These are phyloP conservation scores for Epicauta chinensis DNA, from an alignment of 1,140 invertebrate species.

Conservation along the genomic window DNA sequence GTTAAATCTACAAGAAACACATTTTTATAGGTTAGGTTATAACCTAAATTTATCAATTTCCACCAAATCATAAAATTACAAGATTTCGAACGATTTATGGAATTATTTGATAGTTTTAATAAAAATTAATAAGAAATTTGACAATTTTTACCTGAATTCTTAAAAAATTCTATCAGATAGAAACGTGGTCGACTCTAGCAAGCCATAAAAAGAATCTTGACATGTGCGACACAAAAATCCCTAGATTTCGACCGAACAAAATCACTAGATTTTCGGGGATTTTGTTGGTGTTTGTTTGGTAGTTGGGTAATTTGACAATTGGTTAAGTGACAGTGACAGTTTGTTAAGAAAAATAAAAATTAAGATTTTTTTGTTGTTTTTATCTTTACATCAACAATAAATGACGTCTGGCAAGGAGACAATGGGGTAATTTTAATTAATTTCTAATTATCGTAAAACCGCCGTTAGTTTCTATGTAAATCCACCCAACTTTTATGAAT, in stretches of 20 bases:
- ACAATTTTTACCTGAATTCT: constrained; percentile 2
- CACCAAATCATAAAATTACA: too few relatives aligned
- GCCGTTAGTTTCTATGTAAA: background rate
- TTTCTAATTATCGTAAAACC: constrained; percentile 2
- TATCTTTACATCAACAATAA: constrained; percentile 38
- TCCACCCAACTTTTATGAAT: too few relatives aligned
- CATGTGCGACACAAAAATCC: constrained; percentile 32
- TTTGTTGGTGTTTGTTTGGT: background rate
- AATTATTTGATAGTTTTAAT: too few relatives aligned
- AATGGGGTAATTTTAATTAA: constrained; percentile 47
- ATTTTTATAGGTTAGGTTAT: background rate
- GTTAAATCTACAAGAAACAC: background rate
- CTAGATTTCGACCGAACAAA: constrained; percentile 59
- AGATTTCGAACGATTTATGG: too few relatives aligned
- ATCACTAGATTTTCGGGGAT: background rate
- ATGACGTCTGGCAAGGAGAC: constrained; percentile 60
- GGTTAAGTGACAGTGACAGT: background rate
- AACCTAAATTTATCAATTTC: too few relatives aligned
- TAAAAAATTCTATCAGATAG: constrained; percentile 2
- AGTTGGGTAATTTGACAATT: background rate
- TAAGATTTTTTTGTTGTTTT: constrained; percentile 5
- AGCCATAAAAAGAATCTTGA: constrained; percentile 15
- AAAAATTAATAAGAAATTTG: too few relatives aligned
- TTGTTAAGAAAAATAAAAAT: background rate
- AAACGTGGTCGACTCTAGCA: constrained; percentile 22